Base-by-base conservation (phyloP, 1,140 invertebrate genomes). In the Drosophila equinoxialis region DNA sequence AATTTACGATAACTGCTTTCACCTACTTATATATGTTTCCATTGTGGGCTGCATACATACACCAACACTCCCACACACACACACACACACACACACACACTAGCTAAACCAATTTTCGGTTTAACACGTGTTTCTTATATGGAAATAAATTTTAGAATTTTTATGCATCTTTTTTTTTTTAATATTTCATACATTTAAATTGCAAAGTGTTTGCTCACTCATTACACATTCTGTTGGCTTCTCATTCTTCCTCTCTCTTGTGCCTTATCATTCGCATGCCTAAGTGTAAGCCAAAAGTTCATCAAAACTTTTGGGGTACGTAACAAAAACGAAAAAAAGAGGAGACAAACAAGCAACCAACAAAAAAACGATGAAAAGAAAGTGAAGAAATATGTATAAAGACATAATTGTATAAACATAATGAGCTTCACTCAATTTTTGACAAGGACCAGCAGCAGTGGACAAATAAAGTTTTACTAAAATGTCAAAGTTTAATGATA, bases 1-100 rank as follows among this genome's bases (percentile, higher is more conserved):
- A 80, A 89, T 87, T 87, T 80, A 87, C 84, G 84, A 89, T 87
- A 90, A 89, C 80, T 74, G 73, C 81, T 84, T 87, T 89, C 85
- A 90, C 84, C 84, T 87, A 87, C 84, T 90, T 89, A 79, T 73
- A 13, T 39, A 11, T 23, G 11, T 65, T 84, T 42, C 75, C 69
- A 68, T 60, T 64, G 75, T 58, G 62, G 33, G 68, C 71, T 77
- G 74, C 74, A 77, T 77, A 74, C 74, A 77, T 57, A 64, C 30
- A 30, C 26, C 30, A 23, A 33, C 39, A 23, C 37, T n/a, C 63
- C 39, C 10, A 20, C 7, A 54, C 59, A 41, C 74, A 67, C 30
- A 33, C 35, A 42, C 35, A 14, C 39, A 26, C 68, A 64, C 63
- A 20, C 8, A 54, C 54, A 37, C 71, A 75, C 48, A 63, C 51